Evolutionary conservation across 2,888 invertebrate species (phyloP).

Genomic region (Gasteruption jaculator): DNA sequence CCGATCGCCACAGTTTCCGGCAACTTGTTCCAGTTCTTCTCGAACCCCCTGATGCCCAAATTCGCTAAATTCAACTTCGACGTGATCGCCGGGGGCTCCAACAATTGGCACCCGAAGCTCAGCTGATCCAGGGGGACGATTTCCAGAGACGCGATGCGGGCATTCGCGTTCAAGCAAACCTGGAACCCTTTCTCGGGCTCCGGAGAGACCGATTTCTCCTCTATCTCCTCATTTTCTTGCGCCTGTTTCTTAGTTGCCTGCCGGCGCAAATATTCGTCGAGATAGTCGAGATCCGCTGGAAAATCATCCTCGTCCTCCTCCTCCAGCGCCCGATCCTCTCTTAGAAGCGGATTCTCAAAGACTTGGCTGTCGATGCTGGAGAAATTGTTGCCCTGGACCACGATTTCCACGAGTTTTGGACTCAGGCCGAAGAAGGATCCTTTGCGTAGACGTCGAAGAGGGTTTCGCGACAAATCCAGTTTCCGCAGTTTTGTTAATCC

Average conservation of each 20-base stretch:
- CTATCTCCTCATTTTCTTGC: slow-evolving; percentile 4
- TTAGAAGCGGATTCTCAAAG: slow-evolving; percentile 31
- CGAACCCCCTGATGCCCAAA: slow-evolving; percentile 28
- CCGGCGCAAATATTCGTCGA: slow-evolving; percentile 14
- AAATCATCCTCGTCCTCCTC: slow-evolving; percentile 16
- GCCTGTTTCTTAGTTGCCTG: slow-evolving; percentile 9
- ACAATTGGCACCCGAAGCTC: too few relatives aligned
- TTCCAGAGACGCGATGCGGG: slow-evolving; percentile 24
- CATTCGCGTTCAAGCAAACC: slow-evolving; percentile 27
- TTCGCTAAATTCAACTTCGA: slow-evolving; percentile 12
- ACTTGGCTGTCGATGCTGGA: slow-evolving; percentile 29
- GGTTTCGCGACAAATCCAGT: slow-evolving; percentile 32
- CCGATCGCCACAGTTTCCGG: slow-evolving; percentile 19
- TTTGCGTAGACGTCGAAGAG: slow-evolving; percentile 24
- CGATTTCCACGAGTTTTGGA: slow-evolving; percentile 23
- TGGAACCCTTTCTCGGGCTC: slow-evolving; percentile 15
- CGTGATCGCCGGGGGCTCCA: too few relatives aligned
- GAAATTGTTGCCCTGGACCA: slow-evolving; percentile 26
- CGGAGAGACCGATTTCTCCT: slow-evolving; percentile 1
- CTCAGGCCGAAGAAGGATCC: slow-evolving; percentile 32
- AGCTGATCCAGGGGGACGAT: too few relatives aligned
- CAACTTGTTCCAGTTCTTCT: slow-evolving; percentile 36
- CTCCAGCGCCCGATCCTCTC: slow-evolving; percentile 18
- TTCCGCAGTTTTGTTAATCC: slow-evolving; percentile 30
- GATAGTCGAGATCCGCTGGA: background rate